These are phyloP conservation scores for Sphaeramia orbicularis DNA, from an alignment of 2,797 vertebrate species.

Conservation along the genomic window DNA sequence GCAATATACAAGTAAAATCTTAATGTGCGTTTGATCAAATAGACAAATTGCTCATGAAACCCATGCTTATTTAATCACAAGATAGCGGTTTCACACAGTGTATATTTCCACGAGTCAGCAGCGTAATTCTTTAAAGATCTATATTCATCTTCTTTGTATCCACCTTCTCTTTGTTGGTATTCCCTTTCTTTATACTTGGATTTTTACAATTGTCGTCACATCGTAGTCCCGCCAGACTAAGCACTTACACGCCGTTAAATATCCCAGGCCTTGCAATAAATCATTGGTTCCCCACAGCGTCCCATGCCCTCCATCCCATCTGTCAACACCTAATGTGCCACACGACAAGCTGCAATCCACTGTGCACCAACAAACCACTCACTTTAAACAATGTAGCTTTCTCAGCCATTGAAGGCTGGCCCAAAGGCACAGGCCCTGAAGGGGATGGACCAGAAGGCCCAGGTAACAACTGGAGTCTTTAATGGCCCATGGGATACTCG, in stretches of 20 bases:
- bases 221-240: constrained; percentile 69
- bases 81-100: constrained; percentile 3
- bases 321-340: constrained; percentile 80
- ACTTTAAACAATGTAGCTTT: constrained; percentile 73
- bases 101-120: constrained; percentile 27
- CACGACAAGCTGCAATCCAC: constrained; percentile 74
- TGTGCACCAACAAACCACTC: constrained; percentile 68
- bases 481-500: constrained; percentile 31
- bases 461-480: constrained; percentile 63
- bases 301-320: constrained; percentile 78
- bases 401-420: constrained; percentile 58
- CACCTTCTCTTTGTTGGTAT: constrained; percentile 25
- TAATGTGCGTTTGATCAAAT: too few species aligned
- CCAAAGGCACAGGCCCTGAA: constrained; percentile 47
- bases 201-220: constrained; percentile 57
- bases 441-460: constrained; percentile 45
- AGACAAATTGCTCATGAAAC: constrained; percentile 1
- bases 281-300: constrained; percentile 77
- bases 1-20: too few species aligned
- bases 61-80: constrained; percentile 5
- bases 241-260: constrained; percentile 78
- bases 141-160: constrained; percentile 5
- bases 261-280: constrained; percentile 76
- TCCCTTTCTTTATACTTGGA: constrained; percentile 38
- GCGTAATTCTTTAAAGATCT: constrained; percentile 15